Percentiles rank a stretch among this genome's conserved stretches.
These are phyloP conservation scores for Lerema accius DNA, from an alignment of 1,140 invertebrate genomes.

Conservation along the genomic window DNA sequence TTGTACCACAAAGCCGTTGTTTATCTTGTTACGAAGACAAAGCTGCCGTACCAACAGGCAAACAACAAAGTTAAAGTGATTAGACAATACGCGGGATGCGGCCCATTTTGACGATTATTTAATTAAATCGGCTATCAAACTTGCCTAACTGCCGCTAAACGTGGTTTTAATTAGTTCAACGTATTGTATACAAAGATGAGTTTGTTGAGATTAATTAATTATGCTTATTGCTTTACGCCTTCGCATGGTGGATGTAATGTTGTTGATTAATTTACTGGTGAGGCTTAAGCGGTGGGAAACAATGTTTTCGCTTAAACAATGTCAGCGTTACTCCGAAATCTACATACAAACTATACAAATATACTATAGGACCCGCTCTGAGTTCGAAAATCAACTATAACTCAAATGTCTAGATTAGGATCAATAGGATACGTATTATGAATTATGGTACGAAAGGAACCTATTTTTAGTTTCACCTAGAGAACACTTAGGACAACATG, in stretches of 20 bases:
- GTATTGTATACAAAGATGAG: slow-evolving; percentile 13
- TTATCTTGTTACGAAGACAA: background rate
- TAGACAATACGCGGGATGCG: slow-evolving; percentile 4
- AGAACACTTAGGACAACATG: too few species aligned
- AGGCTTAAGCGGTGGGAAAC: background rate
- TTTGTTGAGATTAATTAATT: slow-evolving; percentile 14
- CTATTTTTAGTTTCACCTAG: too few species aligned
- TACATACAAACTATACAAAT: background rate
- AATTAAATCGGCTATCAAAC: slow-evolving; percentile 19
- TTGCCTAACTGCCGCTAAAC: slow-evolving; percentile 3
- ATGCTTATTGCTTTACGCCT: slow-evolving; percentile 13
- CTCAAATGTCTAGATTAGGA: too few species aligned
- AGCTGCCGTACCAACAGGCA: background rate
- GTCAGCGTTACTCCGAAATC: background rate
- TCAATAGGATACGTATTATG: too few species aligned
- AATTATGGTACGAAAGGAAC: too few species aligned
- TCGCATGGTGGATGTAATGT: background rate
- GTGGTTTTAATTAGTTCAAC: slow-evolving; percentile 20
- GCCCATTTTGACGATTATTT: slow-evolving; percentile 16
- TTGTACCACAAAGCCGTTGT: background rate
- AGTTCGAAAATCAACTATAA: too few species aligned
- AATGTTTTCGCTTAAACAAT: background rate
- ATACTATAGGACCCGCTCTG: too few species aligned
- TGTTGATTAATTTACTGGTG: background rate
- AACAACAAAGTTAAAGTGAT: slow-evolving; percentile 4